Evolutionary conservation across 2,888 invertebrate species (phyloP).

Genomic region (Volucella inanis): DNA sequence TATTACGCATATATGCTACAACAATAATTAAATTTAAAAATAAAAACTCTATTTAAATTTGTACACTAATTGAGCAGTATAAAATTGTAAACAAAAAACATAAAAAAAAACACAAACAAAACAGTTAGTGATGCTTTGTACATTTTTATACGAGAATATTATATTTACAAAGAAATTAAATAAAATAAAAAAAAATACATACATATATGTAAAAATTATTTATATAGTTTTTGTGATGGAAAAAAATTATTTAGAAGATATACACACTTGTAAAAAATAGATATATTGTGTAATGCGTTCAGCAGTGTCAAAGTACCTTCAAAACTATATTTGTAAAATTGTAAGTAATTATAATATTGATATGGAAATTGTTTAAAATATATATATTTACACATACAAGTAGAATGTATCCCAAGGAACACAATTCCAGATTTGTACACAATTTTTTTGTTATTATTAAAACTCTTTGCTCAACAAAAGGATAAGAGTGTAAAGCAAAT

Average conservation of each 20-base stretch:
- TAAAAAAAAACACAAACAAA: constrained; percentile 26
- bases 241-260: constrained; percentile 18
- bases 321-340: constrained; percentile 47
- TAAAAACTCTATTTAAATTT: constrained; percentile 37
- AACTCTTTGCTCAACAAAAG: neutral
- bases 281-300: constrained; percentile 47
- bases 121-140: constrained; percentile 69
- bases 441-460: constrained; percentile 5
- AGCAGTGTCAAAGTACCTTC: constrained; percentile 73
- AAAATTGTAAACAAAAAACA: constrained; percentile 47
- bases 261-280: constrained; percentile 11
- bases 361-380: neutral
- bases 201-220: neutral
- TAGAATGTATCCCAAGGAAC: neutral
- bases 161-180: constrained; percentile 32
- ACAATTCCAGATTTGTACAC: constrained; percentile 5
- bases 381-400: neutral
- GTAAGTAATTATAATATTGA: constrained; percentile 7
- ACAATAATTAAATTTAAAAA: constrained; percentile 30
- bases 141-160: constrained; percentile 67
- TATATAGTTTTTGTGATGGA: constrained; percentile 42
- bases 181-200: neutral
- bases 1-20: constrained; percentile 20
- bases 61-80: constrained; percentile 61
- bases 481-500: too few species aligned